Evolutionary conservation across 1,140 invertebrate genomes (phyloP), one percentile per base, ranked within the genome.

Genomic region (Penaeus japonicus): DNA sequence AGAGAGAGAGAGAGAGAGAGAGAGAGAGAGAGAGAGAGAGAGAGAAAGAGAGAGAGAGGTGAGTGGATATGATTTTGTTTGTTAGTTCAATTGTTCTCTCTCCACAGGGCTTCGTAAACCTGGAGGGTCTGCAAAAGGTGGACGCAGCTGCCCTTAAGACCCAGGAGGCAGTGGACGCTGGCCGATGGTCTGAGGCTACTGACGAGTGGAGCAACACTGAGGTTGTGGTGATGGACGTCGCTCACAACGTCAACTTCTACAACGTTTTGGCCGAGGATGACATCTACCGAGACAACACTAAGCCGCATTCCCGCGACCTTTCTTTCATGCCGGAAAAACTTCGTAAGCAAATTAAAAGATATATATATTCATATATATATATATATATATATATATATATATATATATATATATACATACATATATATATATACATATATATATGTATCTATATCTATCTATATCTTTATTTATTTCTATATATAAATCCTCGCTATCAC

Each of bases 221-320:
- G 92, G 47, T 54, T 12, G 93, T 95, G 1, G 89, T 96, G 84
- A 86, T 93, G 4, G 10, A 89, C 5, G 92, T 92, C 22, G 95
- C 96, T 0, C 92, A 94, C 75, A 94, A 93, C 39, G 95, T 97
- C 15, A 95, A 96, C 91, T 97, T 96, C 91, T 97, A 97, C 91
- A 96, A 97, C 91, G 95, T 97, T 89, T 92, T 97, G 17, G 94
- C 90, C 15, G 22, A 83, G 39, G 84, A 90, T 4, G 89, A 90
- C 55, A 86, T 90, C 32, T 90, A 90, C 78, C 0, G 24, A 1
- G 5, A 22, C 24, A 83, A 89, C 39, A 57, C 35, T 20, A 32
- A 80, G 20, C n/a, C 35, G 10, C 78, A 84, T 57, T 30, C 65
- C 32, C 47, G 22, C 59, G 89, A 89, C 39, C 86, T 89, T 22